These are phyloP conservation scores for Archips xylosteana DNA, from an alignment of 2,888 invertebrate genomes.

Conservation along the genomic window DNA sequence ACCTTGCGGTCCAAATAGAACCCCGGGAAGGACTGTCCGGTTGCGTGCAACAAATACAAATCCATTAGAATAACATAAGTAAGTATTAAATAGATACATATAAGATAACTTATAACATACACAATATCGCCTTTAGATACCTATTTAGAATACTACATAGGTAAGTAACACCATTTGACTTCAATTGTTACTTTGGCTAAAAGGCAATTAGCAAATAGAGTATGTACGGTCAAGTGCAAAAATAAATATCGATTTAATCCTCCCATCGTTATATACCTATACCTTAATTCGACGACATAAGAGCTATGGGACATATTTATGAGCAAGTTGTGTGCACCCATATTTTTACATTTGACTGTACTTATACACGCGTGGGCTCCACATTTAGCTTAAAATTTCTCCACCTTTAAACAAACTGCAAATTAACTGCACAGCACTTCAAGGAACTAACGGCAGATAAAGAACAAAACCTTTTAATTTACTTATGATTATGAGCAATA, in stretches of 20 bases:
- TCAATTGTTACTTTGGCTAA: background rate
- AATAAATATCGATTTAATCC: no score
- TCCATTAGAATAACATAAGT: slow-evolving; percentile 42
- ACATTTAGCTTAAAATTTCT: background rate
- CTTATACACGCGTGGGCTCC: background rate
- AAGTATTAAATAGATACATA: background rate
- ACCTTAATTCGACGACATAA: no score
- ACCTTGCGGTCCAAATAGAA: slow-evolving; percentile 82
- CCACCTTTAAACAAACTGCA: background rate
- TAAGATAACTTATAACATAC: background rate
- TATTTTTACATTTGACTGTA: no score
- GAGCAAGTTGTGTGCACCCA: no score
- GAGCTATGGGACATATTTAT: no score
- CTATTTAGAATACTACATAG: background rate
- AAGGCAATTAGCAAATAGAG: background rate
- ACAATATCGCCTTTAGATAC: background rate
- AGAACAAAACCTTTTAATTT: no score
- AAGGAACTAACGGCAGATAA: no score
- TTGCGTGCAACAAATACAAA: slow-evolving; percentile 74
- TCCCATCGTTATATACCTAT: no score
- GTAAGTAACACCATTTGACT: background rate
- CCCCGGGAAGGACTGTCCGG: slow-evolving; percentile 79
- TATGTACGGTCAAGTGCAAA: no score
- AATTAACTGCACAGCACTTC: background rate
- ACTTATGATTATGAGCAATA: no score